Conservation (phyloP, 1,140 invertebrate genomes). For the Pseudomyrmex cubaensis region DNA sequence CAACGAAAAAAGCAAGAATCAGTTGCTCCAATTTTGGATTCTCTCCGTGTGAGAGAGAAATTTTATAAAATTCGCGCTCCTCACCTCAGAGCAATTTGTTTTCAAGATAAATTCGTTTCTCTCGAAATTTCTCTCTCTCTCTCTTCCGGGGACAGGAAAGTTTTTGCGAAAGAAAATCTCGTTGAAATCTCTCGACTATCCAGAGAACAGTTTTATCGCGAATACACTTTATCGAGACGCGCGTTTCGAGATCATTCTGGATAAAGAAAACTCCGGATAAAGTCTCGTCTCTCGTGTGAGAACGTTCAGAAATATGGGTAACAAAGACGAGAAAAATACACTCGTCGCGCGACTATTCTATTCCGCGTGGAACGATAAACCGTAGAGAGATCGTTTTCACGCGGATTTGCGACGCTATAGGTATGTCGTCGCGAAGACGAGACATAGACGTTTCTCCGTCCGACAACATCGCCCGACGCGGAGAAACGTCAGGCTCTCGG, state of each 20-base stretch:
- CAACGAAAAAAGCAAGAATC: slow-evolving; percentile 30
- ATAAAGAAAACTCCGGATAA: not conserved
- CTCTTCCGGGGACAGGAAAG: not conserved
- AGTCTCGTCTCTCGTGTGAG: not conserved
- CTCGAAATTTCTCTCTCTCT: not conserved
- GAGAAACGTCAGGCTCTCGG: not conserved
- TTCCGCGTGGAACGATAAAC: no score
- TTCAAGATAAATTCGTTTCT: not conserved
- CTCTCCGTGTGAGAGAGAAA: no score
- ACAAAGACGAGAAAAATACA: not conserved
- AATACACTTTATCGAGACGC: not conserved
- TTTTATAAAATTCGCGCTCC: not conserved
- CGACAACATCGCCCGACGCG: not conserved
- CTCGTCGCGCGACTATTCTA: no score
- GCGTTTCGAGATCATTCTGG: not conserved
- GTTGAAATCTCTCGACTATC: not conserved
- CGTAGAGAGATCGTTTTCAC: not conserved
- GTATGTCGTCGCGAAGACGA: no score
- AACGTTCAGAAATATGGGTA: not conserved
- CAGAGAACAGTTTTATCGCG: not conserved
- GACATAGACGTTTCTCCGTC: no score
- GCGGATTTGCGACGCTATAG: not conserved
- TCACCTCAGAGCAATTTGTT: not conserved
- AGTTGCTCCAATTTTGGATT: slow-evolving; percentile 3
- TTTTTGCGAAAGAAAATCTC: not conserved